Base-by-base conservation (phyloP, 2,113 vertebrate genomes). In the Tinamus guttatus region DNA sequence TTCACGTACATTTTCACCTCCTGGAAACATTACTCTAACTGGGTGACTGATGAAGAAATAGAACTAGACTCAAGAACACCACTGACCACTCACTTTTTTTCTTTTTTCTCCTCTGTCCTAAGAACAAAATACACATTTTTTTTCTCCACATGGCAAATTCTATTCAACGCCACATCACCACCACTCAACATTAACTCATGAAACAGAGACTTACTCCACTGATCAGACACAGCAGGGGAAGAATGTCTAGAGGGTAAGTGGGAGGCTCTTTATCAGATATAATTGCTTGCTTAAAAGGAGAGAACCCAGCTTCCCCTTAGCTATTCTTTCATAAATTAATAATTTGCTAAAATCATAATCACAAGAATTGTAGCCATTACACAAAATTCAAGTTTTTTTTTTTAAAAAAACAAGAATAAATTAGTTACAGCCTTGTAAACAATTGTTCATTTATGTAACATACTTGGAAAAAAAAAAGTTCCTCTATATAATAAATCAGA, bases 371-470 rank as follows among this genome's bases (percentile, higher is more conserved):
- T 90, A 97, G 96, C 95, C 97, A 98, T 97, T 96, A 98, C 93
- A 98, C 96, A 98, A 96, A 97, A 97, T 98, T 98, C 97, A 98
- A 98, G 98, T 98, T 98, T 97, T 90, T 97, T 49, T 56, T 30
- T 43, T 43, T 43, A 17, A 49, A 97, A 95, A 98, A 97, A 95
- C 96, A 98, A 98, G 98, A 98, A 98, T 98, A 98, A 98, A 98
- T 98, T 98, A 98, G 97, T 98, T 98, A 98, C 96, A 98, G 98
- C 98, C 97, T 97, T 98, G 98, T 98, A 98, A 98, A 98, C 98
- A 98, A 98, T 96, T 97, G 97, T 98, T 98, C 98, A 95, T 96
- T 98, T 98, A 98, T 96, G 95, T 98, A 98, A 98, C 91, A 97
- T 97, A 98, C 96, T 97, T 96, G 81, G 82, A 27, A 1, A 9